Base-by-base conservation (phyloP, 2,888 invertebrate species). In the Eristalis pertinax region DNA sequence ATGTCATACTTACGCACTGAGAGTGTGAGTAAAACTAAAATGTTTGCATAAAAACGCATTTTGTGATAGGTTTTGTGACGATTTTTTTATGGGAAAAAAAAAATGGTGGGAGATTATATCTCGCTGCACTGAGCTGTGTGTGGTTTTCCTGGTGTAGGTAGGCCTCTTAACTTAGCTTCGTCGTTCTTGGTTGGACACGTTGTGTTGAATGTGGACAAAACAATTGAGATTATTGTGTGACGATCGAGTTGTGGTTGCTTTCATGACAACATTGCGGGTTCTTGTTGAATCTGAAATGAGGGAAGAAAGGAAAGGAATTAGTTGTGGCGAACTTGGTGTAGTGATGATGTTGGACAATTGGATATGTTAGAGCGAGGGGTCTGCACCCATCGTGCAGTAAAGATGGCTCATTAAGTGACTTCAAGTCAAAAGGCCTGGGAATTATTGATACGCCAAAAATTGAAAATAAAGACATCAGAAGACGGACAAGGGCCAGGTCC, bases 1-100 rank as follows among this genome's bases (percentile, higher is more conserved):
- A 8, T 13, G 13, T 63, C 2, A 41, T 64, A 86, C 86, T 86
- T 86, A 86, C 86, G 78, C 58, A 74, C 86, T 68, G 75, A 67
- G 32, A 86, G 62, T 38, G 63, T 82, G 32, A 82, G 60, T 70
- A 86, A 65, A 67, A 72, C 35, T 24, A 41, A 35, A 19, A 60
- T 69, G 26, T 63, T 41, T 72, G 72, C 63, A n/a, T 56, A 68
- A n/a, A 63, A 72, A 4, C 63, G 62, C 86, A 86, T 86, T 78
- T 77, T 78, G 65, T 58, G 7, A n/a, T 62, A 15, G 26, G 15
- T 62, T 65, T 24, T 70, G 13, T 72, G 13, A 19, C 35, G 75
- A 60, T 24, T 60, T 60, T 19, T 50, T 50, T 50, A 19, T 3
- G 5, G 50, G n/a, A 0, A 50, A 50, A 50, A 19, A 43, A n/a